Evolutionary conservation across 2,888 invertebrate species (phyloP), one percentile per base, ranked within the genome.

Genomic region (Pristionchus entomophagus): DNA sequence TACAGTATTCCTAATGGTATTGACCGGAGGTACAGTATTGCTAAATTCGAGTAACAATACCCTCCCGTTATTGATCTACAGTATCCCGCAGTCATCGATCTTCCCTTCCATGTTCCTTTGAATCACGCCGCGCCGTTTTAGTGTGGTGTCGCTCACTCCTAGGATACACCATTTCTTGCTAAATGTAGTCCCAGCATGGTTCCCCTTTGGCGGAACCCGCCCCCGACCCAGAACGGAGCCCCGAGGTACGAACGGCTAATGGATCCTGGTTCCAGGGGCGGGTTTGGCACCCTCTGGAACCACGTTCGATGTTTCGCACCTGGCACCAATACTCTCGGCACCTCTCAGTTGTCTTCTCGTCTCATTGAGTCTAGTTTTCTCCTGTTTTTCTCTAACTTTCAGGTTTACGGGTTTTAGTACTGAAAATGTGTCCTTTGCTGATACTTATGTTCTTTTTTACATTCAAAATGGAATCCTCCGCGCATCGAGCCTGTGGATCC

Each of bases 221-320:
- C 8, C 45, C n/a, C n/a, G n/a, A n/a, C n/a, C n/a, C n/a, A n/a
- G n/a, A n/a, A n/a, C n/a, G n/a, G n/a, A 10, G 45, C 45, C 14
- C 45, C 38, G 6, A 73, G 73, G 73, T 22, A 41, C 73, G 73
- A 73, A 73, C 73, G 26, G n/a, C 73, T 73, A 73, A 73, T 73
- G 73, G 41, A 73, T 73, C 4, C n/a, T n/a, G n/a, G n/a, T n/a
- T n/a, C n/a, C n/a, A n/a, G 32, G 73, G 10, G 12, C 26, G 10
- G n/a, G 73, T 35, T 65, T 26, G 38, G 41, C 73, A 38, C 65
- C 65, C 35, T 17, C 35, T 19, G 65, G 65, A n/a, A 56, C 56
- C 22, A 56, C 56, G 22, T 41, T 35, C 35, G 35, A n/a, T n/a
- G 35, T 8, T 38, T 35, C 35, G 19, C 45, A 45, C 41, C 73